Evolutionary conservation across 2,797 vertebrate species (phyloP), one percentile per base, ranked within the genome.

Genomic region (Eidolon dupreanum): DNA sequence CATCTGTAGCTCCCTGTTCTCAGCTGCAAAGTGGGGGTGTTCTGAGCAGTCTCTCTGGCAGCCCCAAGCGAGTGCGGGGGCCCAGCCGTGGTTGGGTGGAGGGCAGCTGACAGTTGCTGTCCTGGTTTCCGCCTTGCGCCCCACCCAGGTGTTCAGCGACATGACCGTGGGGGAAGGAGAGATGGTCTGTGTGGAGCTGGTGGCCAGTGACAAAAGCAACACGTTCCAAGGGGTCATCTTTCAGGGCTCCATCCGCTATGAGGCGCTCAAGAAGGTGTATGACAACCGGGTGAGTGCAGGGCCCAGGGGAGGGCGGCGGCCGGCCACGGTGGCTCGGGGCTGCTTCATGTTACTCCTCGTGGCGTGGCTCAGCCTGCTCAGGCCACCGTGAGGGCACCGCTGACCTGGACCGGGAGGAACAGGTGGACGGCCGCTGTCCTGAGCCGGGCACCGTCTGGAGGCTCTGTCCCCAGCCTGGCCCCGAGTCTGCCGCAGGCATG

Each of bases 161-260:
- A 99, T 99, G 99, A 99, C 99, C 0, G 99, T 99, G 31, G 99
- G 99, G 5, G 99, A 99, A 98, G 99, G 99, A 0, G 99, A 99
- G 98, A 99, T 99, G 99, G 99, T 99, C 9, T 99, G 99, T 1
- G 99, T 99, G 97, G 99, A 99, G 97, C 99, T 99, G 96, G 99
- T 99, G 97, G 99, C 99, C 82, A 99, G 99, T 5, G 99, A 99
- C 98, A 99, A 99, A 98, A 99, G 98, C 98, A 99, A 99, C 98
- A 99, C 98, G 0, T 99, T 99, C 98, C 99, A 99, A 97, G 99
- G 99, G 0, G 99, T 99, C 96, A 99, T 99, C 98, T 99, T 99
- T 97, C 99, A 99, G 98, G 99, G 99, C 6, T 99, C 99, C 68
- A 99, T 99, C 97, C 99, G 99, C 94, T 99, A 99, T 36, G 99